These are phyloP conservation scores for Popillia japonica DNA, from an alignment of 1,140 invertebrate genomes.

Conservation along the genomic window DNA sequence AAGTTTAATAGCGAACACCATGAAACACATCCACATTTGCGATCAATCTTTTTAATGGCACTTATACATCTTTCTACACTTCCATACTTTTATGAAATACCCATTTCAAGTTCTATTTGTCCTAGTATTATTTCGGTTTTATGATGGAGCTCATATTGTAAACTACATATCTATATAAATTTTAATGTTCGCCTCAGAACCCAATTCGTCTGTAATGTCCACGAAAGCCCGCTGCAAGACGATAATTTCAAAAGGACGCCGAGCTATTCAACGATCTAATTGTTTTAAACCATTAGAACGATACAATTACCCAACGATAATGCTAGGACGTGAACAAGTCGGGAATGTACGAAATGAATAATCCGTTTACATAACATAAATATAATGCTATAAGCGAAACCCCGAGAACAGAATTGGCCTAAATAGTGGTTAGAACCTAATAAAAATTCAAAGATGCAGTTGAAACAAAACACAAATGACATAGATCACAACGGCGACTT, in stretches of 20 bases:
- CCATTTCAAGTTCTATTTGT: neutral
- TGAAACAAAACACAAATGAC: no score
- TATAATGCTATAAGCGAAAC: no score
- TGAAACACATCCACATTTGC: neutral
- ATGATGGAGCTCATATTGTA: neutral
- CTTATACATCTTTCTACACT: neutral
- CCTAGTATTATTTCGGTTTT: neutral
- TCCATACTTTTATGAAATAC: neutral
- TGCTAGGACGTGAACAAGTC: no score
- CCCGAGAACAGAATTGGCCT: no score
- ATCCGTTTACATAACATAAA: no score
- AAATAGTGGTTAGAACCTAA: no score
- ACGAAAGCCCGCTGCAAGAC: neutral
- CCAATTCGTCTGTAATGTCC: neutral
- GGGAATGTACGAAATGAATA: no score
- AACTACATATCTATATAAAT: neutral
- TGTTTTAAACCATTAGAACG: neutral
- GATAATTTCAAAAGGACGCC: neutral
- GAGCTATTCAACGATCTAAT: neutral
- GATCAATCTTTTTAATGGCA: neutral
- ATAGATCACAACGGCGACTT: no score
- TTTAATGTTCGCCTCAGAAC: neutral
- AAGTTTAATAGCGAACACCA: constrained; percentile 7
- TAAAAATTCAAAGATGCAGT: no score
- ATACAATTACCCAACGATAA: no score